Conservation (phyloP, 37 sponge, comb jelly and placozoan species). For the Aplysina aerophoba region DNA sequence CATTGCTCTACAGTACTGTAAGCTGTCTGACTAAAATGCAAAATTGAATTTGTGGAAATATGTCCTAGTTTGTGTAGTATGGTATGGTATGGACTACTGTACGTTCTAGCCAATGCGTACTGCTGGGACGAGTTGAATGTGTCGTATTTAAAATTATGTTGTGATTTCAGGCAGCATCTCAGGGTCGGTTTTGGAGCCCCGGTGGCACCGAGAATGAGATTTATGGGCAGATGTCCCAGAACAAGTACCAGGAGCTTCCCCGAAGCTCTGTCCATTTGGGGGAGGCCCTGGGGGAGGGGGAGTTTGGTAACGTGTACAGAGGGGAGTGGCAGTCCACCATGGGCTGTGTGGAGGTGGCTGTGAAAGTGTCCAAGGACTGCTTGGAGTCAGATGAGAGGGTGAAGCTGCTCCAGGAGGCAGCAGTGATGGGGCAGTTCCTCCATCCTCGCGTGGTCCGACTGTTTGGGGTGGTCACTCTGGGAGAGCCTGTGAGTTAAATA, state of each 20-base stretch:
- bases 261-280: neutral
- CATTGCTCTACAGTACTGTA: no score
- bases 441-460: neutral
- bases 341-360: slow-evolving; percentile 11
- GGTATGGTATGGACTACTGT: no score
- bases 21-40: no score
- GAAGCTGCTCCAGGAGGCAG: slow-evolving; percentile 26
- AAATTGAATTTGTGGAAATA: no score
- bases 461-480: slow-evolving; percentile 5
- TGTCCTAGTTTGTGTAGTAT: no score
- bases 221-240: slow-evolving; percentile 5
- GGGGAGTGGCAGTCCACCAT: slow-evolving; percentile 22
- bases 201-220: neutral
- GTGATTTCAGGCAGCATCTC: neutral
- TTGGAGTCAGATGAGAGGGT: neutral
- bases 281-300: neutral
- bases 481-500: no score
- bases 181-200: neutral
- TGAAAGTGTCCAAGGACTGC: neutral
- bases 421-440: slow-evolving; percentile 8
- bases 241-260: slow-evolving; percentile 23
- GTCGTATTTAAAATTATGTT: no score
- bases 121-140: no score
- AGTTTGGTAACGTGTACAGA: neutral
- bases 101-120: no score